These are phyloP conservation scores for Peromyscus eremicus DNA, from an alignment of 2,797 vertebrate species.

Conservation along the genomic window DNA sequence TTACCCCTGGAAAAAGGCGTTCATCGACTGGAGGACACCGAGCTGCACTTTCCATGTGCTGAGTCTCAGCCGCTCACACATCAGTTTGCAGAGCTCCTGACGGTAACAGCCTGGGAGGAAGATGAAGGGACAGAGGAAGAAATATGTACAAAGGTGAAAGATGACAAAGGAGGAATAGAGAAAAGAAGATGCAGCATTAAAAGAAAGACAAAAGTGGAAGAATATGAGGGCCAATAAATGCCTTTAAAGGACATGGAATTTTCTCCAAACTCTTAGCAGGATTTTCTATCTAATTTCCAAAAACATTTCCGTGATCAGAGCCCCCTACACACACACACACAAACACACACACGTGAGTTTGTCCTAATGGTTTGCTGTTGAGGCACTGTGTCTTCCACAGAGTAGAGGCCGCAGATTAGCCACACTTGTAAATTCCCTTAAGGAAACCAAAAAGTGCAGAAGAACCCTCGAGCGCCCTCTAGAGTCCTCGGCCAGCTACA, in stretches of 20 bases:
- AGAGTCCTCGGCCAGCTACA: accelerated
- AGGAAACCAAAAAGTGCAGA: background rate
- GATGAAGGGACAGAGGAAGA: background rate
- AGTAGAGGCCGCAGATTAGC: background rate
- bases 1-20: conserved; percentile 96
- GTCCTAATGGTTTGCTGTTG: background rate
- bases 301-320: too few species aligned
- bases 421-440: background rate
- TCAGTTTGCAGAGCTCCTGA: conserved; percentile 94
- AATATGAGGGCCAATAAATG: background rate
- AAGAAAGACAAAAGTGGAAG: background rate
- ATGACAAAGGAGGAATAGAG: background rate
- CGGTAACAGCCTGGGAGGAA: conserved; percentile 91
- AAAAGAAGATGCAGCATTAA: background rate
- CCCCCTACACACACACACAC: accelerated
- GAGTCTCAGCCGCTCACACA: conserved; percentile 96
- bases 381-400: background rate
- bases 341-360: accelerated
- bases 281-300: background rate
- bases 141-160: background rate
- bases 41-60: conserved; percentile 98
- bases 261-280: background rate
- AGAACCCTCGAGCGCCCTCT: background rate
- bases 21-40: conserved; percentile 96
- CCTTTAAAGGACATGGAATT: conserved; percentile 44